phyloP scores from a whole-genome alignment of 2,888 invertebrate species.

The Diplolepis rosae region DNA sequence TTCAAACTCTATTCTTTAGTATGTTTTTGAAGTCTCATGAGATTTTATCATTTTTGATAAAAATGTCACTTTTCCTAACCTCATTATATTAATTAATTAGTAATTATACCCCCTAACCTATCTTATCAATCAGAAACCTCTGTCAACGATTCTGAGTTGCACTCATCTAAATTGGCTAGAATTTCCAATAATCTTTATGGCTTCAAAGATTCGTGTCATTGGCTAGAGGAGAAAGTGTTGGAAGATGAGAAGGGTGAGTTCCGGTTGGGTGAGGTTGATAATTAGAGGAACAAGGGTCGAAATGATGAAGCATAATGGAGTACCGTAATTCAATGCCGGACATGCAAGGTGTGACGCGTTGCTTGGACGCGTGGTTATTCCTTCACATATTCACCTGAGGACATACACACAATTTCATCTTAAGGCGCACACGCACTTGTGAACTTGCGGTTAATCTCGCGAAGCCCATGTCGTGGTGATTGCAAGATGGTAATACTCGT shows the following conservation, averaged over 20 bases:
- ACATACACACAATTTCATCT: not conserved
- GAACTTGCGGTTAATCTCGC: not conserved
- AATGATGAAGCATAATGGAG: slow-evolving; percentile 30
- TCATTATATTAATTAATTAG: too few species aligned
- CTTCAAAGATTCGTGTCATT: slow-evolving; percentile 10
- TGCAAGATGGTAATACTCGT: slow-evolving; percentile 12
- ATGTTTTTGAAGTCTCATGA: too few species aligned
- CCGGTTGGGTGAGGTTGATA: slow-evolving; percentile 14
- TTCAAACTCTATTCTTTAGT: too few species aligned
- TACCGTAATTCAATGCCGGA: slow-evolving; percentile 29
- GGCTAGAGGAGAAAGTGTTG: not conserved
- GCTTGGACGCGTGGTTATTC: slow-evolving; percentile 14
- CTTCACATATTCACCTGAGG: not conserved
- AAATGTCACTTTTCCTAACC: too few species aligned
- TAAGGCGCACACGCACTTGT: not conserved
- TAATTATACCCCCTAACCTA: too few species aligned
- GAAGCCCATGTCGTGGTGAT: not conserved
- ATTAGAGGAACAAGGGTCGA: slow-evolving; percentile 14
- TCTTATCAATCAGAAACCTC: too few species aligned
- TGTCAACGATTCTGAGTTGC: not conserved
- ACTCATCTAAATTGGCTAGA: not conserved
- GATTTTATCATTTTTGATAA: too few species aligned
- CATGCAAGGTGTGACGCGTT: slow-evolving; percentile 18
- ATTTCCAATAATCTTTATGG: not conserved
- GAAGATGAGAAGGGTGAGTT: slow-evolving; percentile 18